phyloP scores from a whole-genome alignment of 2,113 vertebrate genomes.

The Lophura nycthemera region DNA sequence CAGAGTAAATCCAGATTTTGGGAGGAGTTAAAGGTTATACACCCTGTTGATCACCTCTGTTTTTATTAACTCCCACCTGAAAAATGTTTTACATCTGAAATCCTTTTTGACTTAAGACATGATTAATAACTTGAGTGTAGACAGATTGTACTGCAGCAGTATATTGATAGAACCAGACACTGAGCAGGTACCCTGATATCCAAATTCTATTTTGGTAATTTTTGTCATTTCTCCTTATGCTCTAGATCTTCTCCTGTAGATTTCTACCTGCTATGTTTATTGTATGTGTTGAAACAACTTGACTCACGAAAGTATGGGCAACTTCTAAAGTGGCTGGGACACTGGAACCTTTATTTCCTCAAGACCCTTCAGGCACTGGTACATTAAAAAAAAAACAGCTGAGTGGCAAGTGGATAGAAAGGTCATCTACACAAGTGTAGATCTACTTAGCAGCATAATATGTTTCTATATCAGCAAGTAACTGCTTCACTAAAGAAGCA shows the following conservation, averaged over 20 bases:
- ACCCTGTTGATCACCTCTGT: not conserved
- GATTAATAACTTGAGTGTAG: not conserved
- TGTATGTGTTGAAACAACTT: not conserved
- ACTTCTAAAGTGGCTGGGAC: not conserved
- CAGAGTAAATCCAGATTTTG: not conserved
- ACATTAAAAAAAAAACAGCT: not conserved
- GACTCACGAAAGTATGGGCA: not conserved
- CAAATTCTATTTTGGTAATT: not conserved
- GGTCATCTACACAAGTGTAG: not conserved
- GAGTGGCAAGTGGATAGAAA: not conserved
- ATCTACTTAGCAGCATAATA: not conserved
- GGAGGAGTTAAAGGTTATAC: not conserved
- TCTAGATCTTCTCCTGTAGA: not conserved
- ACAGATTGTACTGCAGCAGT: not conserved
- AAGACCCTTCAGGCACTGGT: not conserved
- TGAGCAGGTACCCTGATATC: not conserved
- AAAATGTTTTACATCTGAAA: not conserved
- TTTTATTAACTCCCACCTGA: not conserved
- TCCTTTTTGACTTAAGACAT: not conserved
- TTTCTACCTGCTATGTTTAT: not conserved
- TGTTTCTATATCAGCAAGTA: not conserved
- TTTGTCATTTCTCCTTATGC: not conserved
- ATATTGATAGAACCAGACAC: not conserved
- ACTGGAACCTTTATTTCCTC: not conserved
- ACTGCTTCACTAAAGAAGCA: not conserved